These are phyloP conservation scores for Drosophila yooni DNA, from an alignment of 2,888 invertebrate species.

Conservation along the genomic window DNA sequence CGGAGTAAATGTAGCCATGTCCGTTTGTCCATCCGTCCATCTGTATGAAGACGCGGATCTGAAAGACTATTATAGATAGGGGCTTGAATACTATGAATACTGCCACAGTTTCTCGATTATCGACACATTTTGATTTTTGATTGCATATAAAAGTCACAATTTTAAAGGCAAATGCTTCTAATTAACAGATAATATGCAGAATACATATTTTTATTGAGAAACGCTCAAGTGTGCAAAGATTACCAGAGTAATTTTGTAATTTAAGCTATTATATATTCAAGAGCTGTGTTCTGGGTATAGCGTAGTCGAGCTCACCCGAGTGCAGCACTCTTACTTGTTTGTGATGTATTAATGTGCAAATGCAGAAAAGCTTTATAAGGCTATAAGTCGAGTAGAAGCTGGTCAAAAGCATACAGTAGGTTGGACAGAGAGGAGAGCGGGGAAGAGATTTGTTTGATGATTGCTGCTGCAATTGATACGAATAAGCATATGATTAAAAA, in stretches of 20 bases:
- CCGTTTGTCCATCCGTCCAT: not conserved
- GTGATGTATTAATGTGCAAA: not conserved
- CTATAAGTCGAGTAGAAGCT: not conserved
- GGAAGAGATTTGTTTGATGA: not conserved
- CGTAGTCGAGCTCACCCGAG: not conserved
- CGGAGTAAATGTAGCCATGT: not conserved
- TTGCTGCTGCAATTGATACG: conserved; percentile 40
- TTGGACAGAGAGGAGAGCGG: too few species aligned
- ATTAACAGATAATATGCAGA: not conserved
- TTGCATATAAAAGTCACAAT: not conserved
- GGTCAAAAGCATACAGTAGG: not conserved
- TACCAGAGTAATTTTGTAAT: not conserved
- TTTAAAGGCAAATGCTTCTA: not conserved
- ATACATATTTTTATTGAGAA: not conserved
- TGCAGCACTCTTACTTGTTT: not conserved
- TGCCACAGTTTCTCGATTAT: not conserved
- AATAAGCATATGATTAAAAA: conserved; percentile 71
- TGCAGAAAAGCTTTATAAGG: not conserved
- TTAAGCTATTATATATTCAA: not conserved
- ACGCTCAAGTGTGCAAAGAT: not conserved
- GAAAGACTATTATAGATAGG: not conserved
- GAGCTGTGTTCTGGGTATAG: not conserved
- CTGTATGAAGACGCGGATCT: not conserved
- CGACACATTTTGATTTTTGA: not conserved
- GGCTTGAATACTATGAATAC: too few species aligned